phyloP scores from a whole-genome alignment of 2,113 vertebrate genomes.

The Meles meles region DNA sequence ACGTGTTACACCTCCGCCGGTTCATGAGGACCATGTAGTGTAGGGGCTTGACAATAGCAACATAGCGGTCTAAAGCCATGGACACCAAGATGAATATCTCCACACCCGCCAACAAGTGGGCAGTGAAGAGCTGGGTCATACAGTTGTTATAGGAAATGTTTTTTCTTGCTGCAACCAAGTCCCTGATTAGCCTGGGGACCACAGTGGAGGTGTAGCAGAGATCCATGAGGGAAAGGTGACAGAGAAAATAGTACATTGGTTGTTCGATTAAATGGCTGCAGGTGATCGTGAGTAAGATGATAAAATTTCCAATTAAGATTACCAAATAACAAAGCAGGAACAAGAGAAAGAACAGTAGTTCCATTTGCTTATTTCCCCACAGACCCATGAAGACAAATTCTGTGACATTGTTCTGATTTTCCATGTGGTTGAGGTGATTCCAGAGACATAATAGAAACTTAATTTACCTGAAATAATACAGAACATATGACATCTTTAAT shows the following conservation, averaged over 20 bases:
- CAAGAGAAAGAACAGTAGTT: not conserved
- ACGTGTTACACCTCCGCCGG: not conserved
- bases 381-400: slow-evolving; percentile 41
- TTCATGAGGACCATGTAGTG: no score
- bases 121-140: no score
- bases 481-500: not conserved
- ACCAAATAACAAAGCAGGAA: slow-evolving; percentile 47
- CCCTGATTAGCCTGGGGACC: no score
- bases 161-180: no score
- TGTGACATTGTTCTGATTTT: not conserved
- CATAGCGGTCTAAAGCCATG: no score
- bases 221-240: no score
- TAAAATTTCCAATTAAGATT: not conserved
- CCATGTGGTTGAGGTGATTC: not conserved
- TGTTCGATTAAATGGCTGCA: not conserved
- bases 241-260: no score
- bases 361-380: not conserved
- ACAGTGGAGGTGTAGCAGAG: no score
- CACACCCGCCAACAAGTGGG: no score
- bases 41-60: no score
- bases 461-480: not conserved
- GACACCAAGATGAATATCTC: no score
- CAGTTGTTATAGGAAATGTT: no score
- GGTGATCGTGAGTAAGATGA: not conserved
- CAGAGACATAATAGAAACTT: not conserved